Evolutionary conservation across 2,113 vertebrate species (phyloP).

Genomic region (Spea bombifrons): DNA sequence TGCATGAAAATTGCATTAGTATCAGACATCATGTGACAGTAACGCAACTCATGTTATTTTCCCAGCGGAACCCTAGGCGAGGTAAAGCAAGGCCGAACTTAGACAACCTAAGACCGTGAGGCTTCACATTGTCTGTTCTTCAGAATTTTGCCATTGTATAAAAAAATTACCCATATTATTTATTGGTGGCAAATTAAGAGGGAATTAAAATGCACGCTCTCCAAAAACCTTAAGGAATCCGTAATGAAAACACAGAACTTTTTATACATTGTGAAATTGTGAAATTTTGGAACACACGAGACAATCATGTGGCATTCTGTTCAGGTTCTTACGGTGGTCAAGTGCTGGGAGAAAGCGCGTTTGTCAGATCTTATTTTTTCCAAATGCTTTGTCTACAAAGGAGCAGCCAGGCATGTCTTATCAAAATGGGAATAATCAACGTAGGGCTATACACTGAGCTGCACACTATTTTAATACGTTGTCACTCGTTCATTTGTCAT

Average conservation of each 20-base stretch:
- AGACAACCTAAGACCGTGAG: constrained; percentile 68
- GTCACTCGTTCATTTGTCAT: constrained; percentile 26
- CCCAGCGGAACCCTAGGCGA: constrained; percentile 53
- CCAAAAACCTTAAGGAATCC: constrained; percentile 61
- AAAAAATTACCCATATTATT: constrained; percentile 65
- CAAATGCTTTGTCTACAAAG: constrained; percentile 61
- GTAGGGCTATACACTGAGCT: constrained; percentile 49
- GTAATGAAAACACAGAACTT: constrained; percentile 66
- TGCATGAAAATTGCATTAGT: constrained; percentile 67
- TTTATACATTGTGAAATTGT: constrained; percentile 65
- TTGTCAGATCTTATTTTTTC: constrained; percentile 64
- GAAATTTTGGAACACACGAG: constrained; percentile 68
- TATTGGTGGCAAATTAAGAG: constrained; percentile 76
- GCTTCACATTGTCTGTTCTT: constrained; percentile 59
- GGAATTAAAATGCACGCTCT: constrained; percentile 57
- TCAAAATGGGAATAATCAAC: constrained; percentile 62
- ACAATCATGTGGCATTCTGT: constrained; percentile 67
- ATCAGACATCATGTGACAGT: constrained; percentile 56
- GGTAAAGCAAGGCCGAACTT: constrained; percentile 75
- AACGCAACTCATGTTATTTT: constrained; percentile 62
- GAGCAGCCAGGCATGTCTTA: constrained; percentile 57
- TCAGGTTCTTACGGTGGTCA: constrained; percentile 61
- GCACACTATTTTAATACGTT: constrained; percentile 53
- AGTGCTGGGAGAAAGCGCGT: constrained; percentile 58
- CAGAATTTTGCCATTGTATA: constrained; percentile 63